These are phyloP conservation scores for Itoplectis maculator DNA, from an alignment of 2,888 invertebrate genomes.

Conservation along the genomic window DNA sequence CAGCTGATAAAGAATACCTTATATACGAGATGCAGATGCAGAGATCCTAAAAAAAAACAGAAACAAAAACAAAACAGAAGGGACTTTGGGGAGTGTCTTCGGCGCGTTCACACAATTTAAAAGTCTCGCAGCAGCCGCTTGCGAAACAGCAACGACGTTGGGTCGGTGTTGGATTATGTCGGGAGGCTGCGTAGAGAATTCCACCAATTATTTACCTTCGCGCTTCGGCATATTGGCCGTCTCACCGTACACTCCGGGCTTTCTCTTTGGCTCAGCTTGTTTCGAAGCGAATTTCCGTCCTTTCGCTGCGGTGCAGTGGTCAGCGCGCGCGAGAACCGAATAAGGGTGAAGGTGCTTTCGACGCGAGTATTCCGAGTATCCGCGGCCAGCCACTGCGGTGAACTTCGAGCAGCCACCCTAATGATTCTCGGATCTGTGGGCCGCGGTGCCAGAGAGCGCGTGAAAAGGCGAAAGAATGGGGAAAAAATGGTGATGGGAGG, in stretches of 20 bases:
- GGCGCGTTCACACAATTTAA: slow-evolving; percentile 32
- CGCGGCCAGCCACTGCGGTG: neutral
- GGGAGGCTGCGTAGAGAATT: slow-evolving; percentile 24
- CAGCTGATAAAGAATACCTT: too few species aligned
- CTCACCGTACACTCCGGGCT: slow-evolving; percentile 10
- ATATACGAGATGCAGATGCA: neutral
- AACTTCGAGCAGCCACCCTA: slow-evolving; percentile 24
- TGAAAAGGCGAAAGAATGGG: slow-evolving; percentile 38
- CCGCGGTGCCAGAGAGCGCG: neutral
- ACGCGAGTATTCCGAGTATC: slow-evolving; percentile 17
- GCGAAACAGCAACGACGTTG: slow-evolving; percentile 27
- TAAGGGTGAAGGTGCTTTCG: slow-evolving; percentile 41
- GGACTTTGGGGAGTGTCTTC: slow-evolving; percentile 11
- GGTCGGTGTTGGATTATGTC: slow-evolving; percentile 15
- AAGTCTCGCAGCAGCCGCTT: slow-evolving; percentile 11
- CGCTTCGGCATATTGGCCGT: slow-evolving; percentile 19
- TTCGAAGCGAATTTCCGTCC: slow-evolving; percentile 21
- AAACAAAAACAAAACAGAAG: neutral
- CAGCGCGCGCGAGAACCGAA: slow-evolving; percentile 10
- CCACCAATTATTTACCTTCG: slow-evolving; percentile 54
- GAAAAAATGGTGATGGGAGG: slow-evolving; percentile 51
- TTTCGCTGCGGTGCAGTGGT: slow-evolving; percentile 34
- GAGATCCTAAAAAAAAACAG: neutral
- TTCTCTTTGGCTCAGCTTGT: slow-evolving; percentile 38
- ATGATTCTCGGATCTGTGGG: slow-evolving; percentile 44